A percentile compares a stretch with the other conserved stretches of the same genome.
Conservation (phyloP, 1,140 invertebrate species). For the Apis laboriosa region DNA sequence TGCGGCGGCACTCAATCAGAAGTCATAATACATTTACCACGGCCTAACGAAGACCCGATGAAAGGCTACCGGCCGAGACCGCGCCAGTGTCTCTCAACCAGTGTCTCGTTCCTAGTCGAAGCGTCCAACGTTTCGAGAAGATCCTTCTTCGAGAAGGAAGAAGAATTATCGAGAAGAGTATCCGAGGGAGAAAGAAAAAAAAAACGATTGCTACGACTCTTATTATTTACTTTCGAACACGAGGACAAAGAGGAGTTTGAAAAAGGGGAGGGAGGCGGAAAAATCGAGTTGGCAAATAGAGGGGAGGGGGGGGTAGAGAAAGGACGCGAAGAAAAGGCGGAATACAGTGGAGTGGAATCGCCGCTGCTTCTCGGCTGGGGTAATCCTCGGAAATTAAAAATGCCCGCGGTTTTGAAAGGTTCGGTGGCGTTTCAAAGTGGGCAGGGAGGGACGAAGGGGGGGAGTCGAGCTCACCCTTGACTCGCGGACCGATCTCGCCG, state of each 20-base stretch:
- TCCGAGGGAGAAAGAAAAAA: too few species aligned
- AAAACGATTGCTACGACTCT: too few species aligned
- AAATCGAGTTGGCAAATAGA: slow-evolving; percentile 57
- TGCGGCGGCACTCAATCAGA: slow-evolving; percentile 68
- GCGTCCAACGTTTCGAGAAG: too few species aligned
- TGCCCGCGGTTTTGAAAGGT: slow-evolving; percentile 67
- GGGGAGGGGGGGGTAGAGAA: not conserved
- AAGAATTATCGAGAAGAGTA: not conserved
- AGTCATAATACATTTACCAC: slow-evolving; percentile 72
- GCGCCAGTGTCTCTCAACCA: slow-evolving; percentile 50
- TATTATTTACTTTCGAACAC: too few species aligned
- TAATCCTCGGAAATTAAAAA: slow-evolving; percentile 82
- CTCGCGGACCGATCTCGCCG: slow-evolving; percentile 29
- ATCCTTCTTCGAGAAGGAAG: too few species aligned
- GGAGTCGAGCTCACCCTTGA: not conserved
- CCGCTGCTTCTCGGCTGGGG: not conserved
- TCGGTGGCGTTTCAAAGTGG: slow-evolving; percentile 52
- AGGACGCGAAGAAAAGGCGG: not conserved
- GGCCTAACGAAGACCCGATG: slow-evolving; percentile 68
- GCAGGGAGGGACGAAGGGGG: slow-evolving; percentile 9
- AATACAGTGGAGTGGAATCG: not conserved
- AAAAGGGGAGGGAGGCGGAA: not conserved
- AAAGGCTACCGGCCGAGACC: slow-evolving; percentile 63
- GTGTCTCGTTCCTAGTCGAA: too few species aligned
- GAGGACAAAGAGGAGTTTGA: too few species aligned